These are phyloP conservation scores for Paraplagusia blochii DNA, from an alignment of 2,113 vertebrate species.

Conservation along the genomic window DNA sequence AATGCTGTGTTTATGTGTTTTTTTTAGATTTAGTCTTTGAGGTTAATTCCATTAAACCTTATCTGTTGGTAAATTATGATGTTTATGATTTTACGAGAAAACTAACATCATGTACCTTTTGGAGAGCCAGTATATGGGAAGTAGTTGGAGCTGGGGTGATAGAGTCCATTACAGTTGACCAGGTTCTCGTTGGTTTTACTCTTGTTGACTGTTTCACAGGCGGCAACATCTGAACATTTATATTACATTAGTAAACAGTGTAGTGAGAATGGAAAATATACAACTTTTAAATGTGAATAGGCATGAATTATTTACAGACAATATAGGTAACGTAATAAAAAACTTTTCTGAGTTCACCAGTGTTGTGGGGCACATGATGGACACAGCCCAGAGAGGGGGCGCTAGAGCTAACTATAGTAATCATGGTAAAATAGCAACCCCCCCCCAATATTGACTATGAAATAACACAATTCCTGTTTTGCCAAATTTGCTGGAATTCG, in stretches of 20 bases:
- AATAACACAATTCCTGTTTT: too few species aligned
- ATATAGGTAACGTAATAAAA: too few species aligned
- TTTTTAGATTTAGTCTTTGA: neutral
- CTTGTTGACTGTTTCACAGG: slow-evolving; percentile 70
- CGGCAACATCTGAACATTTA: slow-evolving; percentile 67
- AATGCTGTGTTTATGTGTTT: neutral
- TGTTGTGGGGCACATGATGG: too few species aligned
- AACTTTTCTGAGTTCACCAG: too few species aligned
- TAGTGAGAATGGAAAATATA: slow-evolving; percentile 2
- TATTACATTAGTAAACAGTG: neutral
- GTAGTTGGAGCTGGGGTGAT: slow-evolving; percentile 86
- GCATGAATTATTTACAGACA: too few species aligned
- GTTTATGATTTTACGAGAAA: too few species aligned
- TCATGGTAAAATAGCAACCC: too few species aligned
- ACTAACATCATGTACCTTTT: slow-evolving; percentile 67
- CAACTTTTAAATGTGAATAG: too few species aligned
- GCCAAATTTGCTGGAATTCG: too few species aligned
- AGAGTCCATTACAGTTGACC: slow-evolving; percentile 82
- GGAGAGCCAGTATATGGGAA: slow-evolving; percentile 87
- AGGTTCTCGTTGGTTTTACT: slow-evolving; percentile 91
- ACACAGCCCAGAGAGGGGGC: too few species aligned
- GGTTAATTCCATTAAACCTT: neutral
- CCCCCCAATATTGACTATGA: too few species aligned
- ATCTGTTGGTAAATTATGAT: neutral
- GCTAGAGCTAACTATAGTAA: too few species aligned